Evolutionary conservation across 2,113 vertebrate genomes (phyloP), one percentile per base, ranked within the genome.

Genomic region (Uria lomvia): DNA sequence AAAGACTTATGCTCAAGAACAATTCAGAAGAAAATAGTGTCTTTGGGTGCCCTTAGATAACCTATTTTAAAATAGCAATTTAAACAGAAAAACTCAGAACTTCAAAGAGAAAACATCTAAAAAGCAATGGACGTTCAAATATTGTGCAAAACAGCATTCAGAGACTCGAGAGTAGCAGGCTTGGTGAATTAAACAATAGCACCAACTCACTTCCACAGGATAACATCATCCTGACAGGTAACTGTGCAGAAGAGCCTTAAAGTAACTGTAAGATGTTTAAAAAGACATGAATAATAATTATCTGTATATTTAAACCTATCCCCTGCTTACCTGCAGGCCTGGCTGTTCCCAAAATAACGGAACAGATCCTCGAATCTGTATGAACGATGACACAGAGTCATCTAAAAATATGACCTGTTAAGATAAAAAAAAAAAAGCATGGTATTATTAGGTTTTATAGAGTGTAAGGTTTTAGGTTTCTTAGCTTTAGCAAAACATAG

Each of bases 311-410:
- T 14, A 53, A 12, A 95, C 72, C 24, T 30, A 47, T 42, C 34
- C 77, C 58, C 62, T 18, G 56, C 94, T 95, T 98, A 99, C 99
- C 98, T 99, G 99, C 92, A 99, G 98, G 55, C 99, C 99, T 38
- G 99, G 99, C 78, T 99, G 99, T 86, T 99, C 99, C 99, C 99
- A 99, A 98, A 99, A 99, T 86, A 99, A 97, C 6, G 99, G 98
- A 93, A 99, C 98, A 91, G 99, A 99, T 30, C 99, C 99, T 90
- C 99, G 98, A 94, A 99, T 99, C 97, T 99, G 99, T 96, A 99
- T 99, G 98, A 99, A 99, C 62, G 99, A 99, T 9, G 99, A 99
- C 40, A 99, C 98, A 91, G 97, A 98, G 77, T 99, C 99, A 95
- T 99, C 99, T 78, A 99, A 98, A 97, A 99, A 99, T 71, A 99